Conservation (phyloP, 2,797 vertebrate genomes). For the Sylvia borin region DNA sequence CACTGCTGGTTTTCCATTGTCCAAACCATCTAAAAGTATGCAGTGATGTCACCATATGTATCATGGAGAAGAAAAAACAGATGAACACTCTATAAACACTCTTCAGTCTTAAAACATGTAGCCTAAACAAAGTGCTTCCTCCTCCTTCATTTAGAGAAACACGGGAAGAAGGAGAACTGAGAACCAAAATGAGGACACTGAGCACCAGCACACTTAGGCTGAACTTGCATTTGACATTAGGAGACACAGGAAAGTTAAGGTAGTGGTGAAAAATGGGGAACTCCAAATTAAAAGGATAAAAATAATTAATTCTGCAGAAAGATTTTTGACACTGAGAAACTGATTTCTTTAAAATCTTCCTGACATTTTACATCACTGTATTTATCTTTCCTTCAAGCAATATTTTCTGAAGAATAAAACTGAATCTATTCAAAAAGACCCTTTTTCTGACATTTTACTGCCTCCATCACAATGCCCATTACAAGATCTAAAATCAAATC, state of each 20-base stretch:
- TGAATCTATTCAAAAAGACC: not conserved
- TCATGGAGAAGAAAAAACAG: constrained; percentile 68
- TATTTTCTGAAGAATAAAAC: constrained; percentile 50
- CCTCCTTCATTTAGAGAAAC: constrained; percentile 39
- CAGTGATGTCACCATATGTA: constrained; percentile 71
- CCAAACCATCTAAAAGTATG: constrained; percentile 62
- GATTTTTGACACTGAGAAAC: not conserved
- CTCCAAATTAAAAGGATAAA: not conserved
- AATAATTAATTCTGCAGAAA: not conserved
- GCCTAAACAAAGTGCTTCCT: constrained; percentile 79
- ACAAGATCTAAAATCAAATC: constrained; percentile 4
- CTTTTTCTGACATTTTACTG: not conserved
- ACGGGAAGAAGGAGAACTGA: constrained; percentile 59
- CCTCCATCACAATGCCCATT: not conserved
- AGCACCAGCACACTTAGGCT: constrained; percentile 6
- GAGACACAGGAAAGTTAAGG: constrained; percentile 21
- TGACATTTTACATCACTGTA: not conserved
- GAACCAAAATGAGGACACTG: constrained; percentile 42
- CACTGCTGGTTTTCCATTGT: constrained; percentile 54
- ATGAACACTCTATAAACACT: constrained; percentile 74
- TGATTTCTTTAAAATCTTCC: not conserved
- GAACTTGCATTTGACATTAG: constrained; percentile 60
- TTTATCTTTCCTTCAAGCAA: not conserved
- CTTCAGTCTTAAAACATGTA: constrained; percentile 64
- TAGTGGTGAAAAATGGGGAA: constrained; percentile 17